Base-by-base conservation (phyloP, 2,113 vertebrate genomes). In the Clarias gariepinus region DNA sequence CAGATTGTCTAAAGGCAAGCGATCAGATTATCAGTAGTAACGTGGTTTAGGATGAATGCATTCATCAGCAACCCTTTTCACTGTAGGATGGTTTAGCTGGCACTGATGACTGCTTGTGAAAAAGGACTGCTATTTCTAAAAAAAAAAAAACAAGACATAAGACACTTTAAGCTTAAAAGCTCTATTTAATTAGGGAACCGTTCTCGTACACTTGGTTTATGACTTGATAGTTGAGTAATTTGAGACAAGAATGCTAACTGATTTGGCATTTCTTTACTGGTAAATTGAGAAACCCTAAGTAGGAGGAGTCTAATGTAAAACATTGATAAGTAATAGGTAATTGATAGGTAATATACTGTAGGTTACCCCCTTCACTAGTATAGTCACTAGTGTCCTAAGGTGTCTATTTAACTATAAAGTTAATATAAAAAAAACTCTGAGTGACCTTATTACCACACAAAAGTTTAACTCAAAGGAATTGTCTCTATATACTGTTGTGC, bases 31-130 rank as follows among this genome's bases (percentile, higher is more conserved):
- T 86, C 85, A 88, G 87, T 84, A 7, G 13, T 60, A 52, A 85
- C 64, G 52, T 28, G 91, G 90, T 89, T 92, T 91, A 91, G 93
- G 91, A 91, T 91, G 93, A 93, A 93, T 94, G 93, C 93, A 93
- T 91, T 92, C 92, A 94, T 94, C 92, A 94, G 92, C 94, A 94
- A 89, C 93, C 93, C 93, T 91, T 23, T n/a, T 52, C 4, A 0
- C 11, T n/a, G 41, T 52, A 77, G 47, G 12, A 53, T 58, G 5
- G 28, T 79, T 12, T 9, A 3, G 57, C 74, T 55, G 25, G 9
- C 47, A 53, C 23, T 25, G 9, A 9, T 36, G n/a, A 55, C 1
- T 77, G 23, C 47, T 55, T 53, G 28, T 52, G 28, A 77, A 53
- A 52, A 76, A n/a, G 0, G 15, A 19, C 8, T 33, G 5, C 68